Base-by-base conservation (phyloP, 2,888 invertebrate species). In the Conchocele bisecta region DNA sequence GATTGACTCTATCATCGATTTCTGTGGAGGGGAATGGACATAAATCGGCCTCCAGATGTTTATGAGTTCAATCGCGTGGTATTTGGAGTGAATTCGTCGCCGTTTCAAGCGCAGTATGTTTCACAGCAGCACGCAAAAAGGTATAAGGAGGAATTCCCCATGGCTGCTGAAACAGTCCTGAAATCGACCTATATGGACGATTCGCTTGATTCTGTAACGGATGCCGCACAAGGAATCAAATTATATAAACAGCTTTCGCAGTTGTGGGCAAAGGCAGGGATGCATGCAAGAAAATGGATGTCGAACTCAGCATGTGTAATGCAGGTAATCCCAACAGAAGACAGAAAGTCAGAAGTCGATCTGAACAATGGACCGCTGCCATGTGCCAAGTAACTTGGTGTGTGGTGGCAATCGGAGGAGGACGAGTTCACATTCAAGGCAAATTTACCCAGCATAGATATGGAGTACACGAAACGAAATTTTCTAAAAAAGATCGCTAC, bases 171-270 rank as follows among this genome's bases (percentile, higher is more conserved):
- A 58, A 67, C 68, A 17, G 54, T 77, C 7, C 26, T 65, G n/a
- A 64, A 77, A 44, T 69, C 65, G 6, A 69, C 66, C 9, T 77
- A 71, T 51, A 77, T 75, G 67, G 67, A 71, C 42, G 75, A 72
- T 22, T 67, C 61, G 17, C 46, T 74, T 53, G 74, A 75, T 39
- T 65, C 63, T 29, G 70, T 77, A 17, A 17, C 42, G n/a, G 22
- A 42, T 42, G 42, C 42, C n/a, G 42, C n/a, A 42, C 42, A 42
- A 5, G 15, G 42, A 20, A 42, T 42, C 42, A 22, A 42, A 42
- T 42, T 42, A 42, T 42, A 42, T 22, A 42, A 42, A 42, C 42
- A 42, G 15, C 42, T 42, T 42, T 42, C 22, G 42, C 42, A 42
- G 42, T 42, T 42, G 42, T 42, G 42, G 42, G n/a, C 42, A 42